Base-by-base conservation (phyloP, 2,113 vertebrate genomes). In the Sminthopsis crassicaudata region DNA sequence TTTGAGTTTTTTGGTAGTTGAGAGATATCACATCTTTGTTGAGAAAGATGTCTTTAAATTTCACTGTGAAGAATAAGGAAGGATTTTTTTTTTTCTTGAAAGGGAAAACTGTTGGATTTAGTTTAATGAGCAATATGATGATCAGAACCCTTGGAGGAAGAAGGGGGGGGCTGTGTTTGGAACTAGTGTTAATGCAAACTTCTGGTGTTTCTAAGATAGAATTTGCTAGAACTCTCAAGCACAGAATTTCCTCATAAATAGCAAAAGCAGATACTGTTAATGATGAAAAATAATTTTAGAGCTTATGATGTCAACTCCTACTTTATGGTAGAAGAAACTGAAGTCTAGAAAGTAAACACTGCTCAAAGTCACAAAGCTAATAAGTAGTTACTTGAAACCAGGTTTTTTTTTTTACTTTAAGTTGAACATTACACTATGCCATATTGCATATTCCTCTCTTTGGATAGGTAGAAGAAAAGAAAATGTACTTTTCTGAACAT, bases 61-160 rank as follows among this genome's bases (percentile, higher is more conserved):
- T 94, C 46, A 53, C 92, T 93, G 4, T 36, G 14, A 52, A 36
- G 14, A 90, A 92, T 76, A 95, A 91, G 88, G 12, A 53, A 84
- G 53, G 36, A 26, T 92, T 95, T 96, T 94, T 60, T 60, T 36
- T 93, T 93, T 84, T 76, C 67, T 53, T 22, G 12, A 88, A 89
- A 91, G 96, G 94, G 94, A 46, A 94, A 36, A 6, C 67, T 84
- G 36, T 89, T 93, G 94, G 88, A 25, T 76, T 89, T 36, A 91
- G 92, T 96, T 95, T 96, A 97, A 97, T 96, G 46, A 92, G 53
- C 1, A 8, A 12, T 60, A 52, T 90, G 96, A 95, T 98, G 95
- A 97, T 57, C 90, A 91, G 57, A 96, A 60, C 88, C 91, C 93
- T 96, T 95, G 90, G 94, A 42, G 54, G 89, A 42, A 19, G 67